These are phyloP conservation scores for Tridacna gigas DNA, from an alignment of 2,888 invertebrate genomes.

Conservation along the genomic window DNA sequence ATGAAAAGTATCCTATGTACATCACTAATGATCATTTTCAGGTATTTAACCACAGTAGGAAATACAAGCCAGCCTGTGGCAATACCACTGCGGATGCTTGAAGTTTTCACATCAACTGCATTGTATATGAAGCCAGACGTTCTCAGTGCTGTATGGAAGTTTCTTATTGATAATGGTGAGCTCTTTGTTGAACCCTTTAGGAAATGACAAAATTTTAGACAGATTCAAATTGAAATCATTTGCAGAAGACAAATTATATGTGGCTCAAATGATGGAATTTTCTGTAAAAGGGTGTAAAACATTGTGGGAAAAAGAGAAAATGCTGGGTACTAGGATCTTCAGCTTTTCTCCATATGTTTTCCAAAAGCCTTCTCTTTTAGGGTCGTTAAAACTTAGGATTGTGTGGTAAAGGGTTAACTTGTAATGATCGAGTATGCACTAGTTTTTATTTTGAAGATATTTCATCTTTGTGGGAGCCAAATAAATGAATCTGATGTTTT, in stretches of 20 bases:
- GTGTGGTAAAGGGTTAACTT: background rate
- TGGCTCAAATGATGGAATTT: background rate
- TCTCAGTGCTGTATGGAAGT: constrained; percentile 59
- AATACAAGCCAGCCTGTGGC: constrained; percentile 86
- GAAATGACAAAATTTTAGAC: too few species aligned
- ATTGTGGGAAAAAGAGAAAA: background rate
- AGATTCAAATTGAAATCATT: too few species aligned
- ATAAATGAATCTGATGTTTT: too few species aligned
- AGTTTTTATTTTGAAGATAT: background rate
- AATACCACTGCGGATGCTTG: constrained; percentile 91
- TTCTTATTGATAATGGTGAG: constrained; percentile 65
- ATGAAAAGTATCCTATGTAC: too few species aligned
- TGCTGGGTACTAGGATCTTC: background rate
- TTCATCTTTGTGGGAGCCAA: too few species aligned
- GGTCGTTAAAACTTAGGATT: background rate
- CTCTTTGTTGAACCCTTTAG: too few species aligned
- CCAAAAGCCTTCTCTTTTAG: background rate
- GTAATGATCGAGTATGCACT: background rate
- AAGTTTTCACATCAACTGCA: constrained; percentile 87
- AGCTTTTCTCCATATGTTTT: background rate
- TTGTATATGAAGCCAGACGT: constrained; percentile 66
- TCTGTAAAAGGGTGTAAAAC: background rate
- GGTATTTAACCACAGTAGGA: constrained; percentile 74
- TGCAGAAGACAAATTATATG: background rate
- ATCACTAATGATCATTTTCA: constrained; percentile 46